A percentile compares a stretch with the other conserved stretches of the same genome.
Conservation (phyloP, 2,888 invertebrate species). For the Beris chalybata region DNA sequence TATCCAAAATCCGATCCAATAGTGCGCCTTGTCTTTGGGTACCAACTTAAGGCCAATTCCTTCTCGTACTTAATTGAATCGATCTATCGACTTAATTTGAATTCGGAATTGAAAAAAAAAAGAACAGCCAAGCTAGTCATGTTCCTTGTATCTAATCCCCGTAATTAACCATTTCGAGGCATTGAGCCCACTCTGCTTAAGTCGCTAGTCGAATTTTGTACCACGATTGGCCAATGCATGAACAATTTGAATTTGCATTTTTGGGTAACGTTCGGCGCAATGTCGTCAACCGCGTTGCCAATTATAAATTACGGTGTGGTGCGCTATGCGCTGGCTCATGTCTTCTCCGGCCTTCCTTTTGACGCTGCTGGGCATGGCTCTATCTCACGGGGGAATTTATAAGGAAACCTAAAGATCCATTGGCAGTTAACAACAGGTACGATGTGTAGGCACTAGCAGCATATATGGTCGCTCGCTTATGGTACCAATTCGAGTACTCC, state of each 20-base stretch:
- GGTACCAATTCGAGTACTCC: no score
- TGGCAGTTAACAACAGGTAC: constrained; percentile 1
- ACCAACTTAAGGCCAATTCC: constrained; percentile 26
- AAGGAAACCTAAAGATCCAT: constrained; percentile 16
- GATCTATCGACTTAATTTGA: constrained; percentile 32
- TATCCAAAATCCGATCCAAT: constrained; percentile 26
- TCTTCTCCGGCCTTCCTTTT: constrained; percentile 6
- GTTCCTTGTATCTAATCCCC: background rate
- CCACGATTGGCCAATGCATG: background rate
- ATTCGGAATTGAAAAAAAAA: no score
- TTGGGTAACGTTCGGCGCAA: constrained; percentile 36
- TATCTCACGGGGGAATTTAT: constrained; percentile 7
- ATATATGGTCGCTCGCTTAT: background rate
- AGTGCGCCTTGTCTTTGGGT: constrained; percentile 25
- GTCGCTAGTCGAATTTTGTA: no score
- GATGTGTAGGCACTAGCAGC: background rate
- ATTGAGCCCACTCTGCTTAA: no score
- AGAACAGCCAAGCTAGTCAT: constrained; percentile 22
- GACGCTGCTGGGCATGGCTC: background rate
- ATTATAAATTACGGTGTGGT: constrained; percentile 35
- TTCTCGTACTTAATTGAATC: constrained; percentile 29
- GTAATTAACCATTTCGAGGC: constrained; percentile 24
- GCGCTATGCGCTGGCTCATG: constrained; percentile 29
- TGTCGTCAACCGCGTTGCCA: constrained; percentile 37
- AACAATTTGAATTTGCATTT: constrained; percentile 34